phyloP scores from a whole-genome alignment of 1,140 invertebrate genomes.

The Drosophila bocqueti region DNA sequence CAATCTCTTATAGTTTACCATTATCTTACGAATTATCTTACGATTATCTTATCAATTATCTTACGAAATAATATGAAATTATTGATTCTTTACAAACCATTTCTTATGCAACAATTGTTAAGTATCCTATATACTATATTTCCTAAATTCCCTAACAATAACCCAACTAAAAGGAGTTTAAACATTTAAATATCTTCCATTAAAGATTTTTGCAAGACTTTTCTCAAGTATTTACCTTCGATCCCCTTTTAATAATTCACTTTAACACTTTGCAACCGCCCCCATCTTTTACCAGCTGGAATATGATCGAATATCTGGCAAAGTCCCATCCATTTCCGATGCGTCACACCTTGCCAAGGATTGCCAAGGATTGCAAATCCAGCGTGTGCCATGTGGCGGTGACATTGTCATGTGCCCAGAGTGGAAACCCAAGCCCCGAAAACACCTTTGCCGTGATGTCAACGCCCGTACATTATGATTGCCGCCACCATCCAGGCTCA shows the following conservation, averaged over 20 bases:
- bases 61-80: too few relatives aligned
- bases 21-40: too few relatives aligned
- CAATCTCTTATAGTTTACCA: too few relatives aligned
- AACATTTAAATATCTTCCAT: background rate
- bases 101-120: background rate
- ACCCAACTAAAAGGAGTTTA: background rate
- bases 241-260: slow-evolving; percentile 8
- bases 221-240: background rate
- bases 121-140: background rate
- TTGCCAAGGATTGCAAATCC: slow-evolving; percentile 5
- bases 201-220: background rate
- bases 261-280: slow-evolving; percentile 26
- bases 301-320: slow-evolving; percentile 37
- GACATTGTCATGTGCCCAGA: slow-evolving; percentile 41
- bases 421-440: slow-evolving; percentile 24
- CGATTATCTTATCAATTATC: too few relatives aligned
- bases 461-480: slow-evolving; percentile 65
- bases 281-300: slow-evolving; percentile 21
- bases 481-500: slow-evolving; percentile 25
- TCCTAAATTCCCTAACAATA: background rate
- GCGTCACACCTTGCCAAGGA: slow-evolving; percentile 70
- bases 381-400: slow-evolving; percentile 54
- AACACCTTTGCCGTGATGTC: slow-evolving; percentile 72
- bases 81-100: too few relatives aligned
- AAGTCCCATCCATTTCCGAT: slow-evolving; percentile 53